Evolutionary conservation across 2,888 invertebrate genomes (phyloP), one percentile per base, ranked within the genome.

Genomic region (Lepetodrilus schrolli): DNA sequence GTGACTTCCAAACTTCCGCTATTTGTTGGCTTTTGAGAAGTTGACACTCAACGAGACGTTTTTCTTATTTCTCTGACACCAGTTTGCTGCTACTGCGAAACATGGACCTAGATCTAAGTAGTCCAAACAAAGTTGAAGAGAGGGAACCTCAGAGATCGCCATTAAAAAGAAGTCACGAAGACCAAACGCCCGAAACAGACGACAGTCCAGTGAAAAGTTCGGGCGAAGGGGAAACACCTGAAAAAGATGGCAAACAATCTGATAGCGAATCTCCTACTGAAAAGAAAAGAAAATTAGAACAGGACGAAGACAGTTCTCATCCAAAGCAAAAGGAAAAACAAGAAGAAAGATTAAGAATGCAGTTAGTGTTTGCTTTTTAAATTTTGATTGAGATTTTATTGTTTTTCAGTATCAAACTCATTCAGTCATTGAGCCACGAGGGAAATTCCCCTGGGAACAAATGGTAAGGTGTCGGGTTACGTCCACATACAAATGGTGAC

Each of bases 311-410:
- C 26, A 38, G 74, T 7, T 66, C 38, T 21, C 78, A 80, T 34
- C 74, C 72, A 10, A 85, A 85, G 70, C 82, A 80, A 51, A 93
- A 84, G 95, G 95, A 91, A 95, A 94, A 98, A 90, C 96, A 97
- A 89, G 97, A 98, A 87, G 97, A 98, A 89, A 92, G 97, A 76
- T 96, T 97, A 89, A 96, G 96, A 91, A 97, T 98, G 97, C 97
- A 97, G 96, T 96, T 92, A 92, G 94, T 93, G 13, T n/a, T n/a
- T n/a, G n/a, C n/a, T n/a, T n/a, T n/a, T n/a, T n/a, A n/a, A n/a
- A n/a, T n/a, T n/a, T n/a, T n/a, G n/a, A n/a, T n/a, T n/a, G n/a
- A n/a, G n/a, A n/a, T n/a, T n/a, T n/a, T n/a, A n/a, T n/a, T n/a
- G n/a, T n/a, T n/a, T n/a, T n/a, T n/a, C n/a, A n/a, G n/a, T n/a